A percentile compares a stretch with the other conserved stretches of the same genome.
Conservation (phyloP, 2,113 vertebrate species). For the Lepus europaeus region DNA sequence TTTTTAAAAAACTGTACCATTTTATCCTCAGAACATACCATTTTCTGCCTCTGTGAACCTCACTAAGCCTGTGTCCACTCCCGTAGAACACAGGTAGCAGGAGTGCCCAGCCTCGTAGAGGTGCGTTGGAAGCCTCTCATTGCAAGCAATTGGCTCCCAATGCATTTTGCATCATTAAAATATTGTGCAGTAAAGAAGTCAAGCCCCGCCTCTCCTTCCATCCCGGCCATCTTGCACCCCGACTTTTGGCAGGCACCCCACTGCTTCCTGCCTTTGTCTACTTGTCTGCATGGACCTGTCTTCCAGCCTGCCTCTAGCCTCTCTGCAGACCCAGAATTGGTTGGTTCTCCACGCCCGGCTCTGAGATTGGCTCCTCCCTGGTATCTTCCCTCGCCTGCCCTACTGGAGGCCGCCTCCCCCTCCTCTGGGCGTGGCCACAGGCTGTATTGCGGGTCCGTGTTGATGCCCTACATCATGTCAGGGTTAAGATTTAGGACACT, state of each 20-base stretch:
- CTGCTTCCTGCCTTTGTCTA: neutral
- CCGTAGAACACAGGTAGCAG: fast-evolving
- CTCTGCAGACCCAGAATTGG: neutral
- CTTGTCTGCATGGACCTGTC: neutral
- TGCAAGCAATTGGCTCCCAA: neutral
- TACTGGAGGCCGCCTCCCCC: no score
- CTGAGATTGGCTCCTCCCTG: neutral
- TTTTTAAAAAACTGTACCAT: neutral
- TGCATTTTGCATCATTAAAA: neutral
- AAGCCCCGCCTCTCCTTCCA: neutral
- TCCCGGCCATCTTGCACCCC: neutral
- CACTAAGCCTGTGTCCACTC: neutral
- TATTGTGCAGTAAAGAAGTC: no score
- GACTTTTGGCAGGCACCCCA: neutral
- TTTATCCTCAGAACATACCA: fast-evolving
- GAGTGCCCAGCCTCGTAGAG: fast-evolving
- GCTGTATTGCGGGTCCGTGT: neutral
- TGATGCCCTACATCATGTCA: neutral
- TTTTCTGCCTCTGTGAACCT: neutral
- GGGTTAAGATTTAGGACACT: neutral
- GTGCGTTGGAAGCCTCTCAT: neutral
- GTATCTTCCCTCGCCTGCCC: neutral
- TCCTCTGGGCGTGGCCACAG: neutral
- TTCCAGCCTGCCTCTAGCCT: neutral
- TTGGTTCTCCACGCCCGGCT: neutral